Evolutionary conservation across 2,113 vertebrate species (phyloP), one percentile per base, ranked within the genome.

Genomic region (Terrapene triunguis): DNA sequence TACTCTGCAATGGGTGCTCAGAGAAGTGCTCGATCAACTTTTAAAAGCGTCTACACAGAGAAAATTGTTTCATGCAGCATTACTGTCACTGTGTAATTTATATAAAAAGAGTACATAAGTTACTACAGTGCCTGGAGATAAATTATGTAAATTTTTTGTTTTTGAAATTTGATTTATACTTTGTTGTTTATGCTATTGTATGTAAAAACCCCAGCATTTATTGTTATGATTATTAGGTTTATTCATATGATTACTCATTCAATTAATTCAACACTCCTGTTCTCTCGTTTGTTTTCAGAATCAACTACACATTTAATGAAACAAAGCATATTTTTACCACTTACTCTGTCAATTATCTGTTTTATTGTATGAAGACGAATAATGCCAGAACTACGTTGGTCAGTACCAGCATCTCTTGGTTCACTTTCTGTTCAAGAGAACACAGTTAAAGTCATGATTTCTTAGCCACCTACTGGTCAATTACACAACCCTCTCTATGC

Each of bases 331-430:
- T 72, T 29, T 1, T 78, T 4, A 13, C 84, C 62, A 97, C 99
- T 99, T 98, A 99, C 99, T 96, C 99, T 98, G 96, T 99, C 99
- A 6, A 99, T 99, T 85, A 99, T 99, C 98, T 99, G 99, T 95
- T 99, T 99, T 96, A 99, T 99, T 50, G 99, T 99, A 96, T 99
- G 99, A 93, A 99, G 99, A 86, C 99, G 99, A 93, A 99, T 99
- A 97, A 99, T 99, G 87, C 99, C 99, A 51, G 99, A 99, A 98
- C 98, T 99, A 57, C 99, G 99, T 94, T 99, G 99, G 98, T 99
- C 99, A 5, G 99, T 99, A 76, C 99, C 99, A 84, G 99, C 99
- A 96, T 99, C 99, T 95, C 99, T 99, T 19, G 99, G 99, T 97
- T 99, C 99, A 95, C 99, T 99, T 98, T 99, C 99, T 99, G 96